A percentile compares a stretch with the other conserved stretches of the same genome.
Conservation (phyloP, 2,113 vertebrate genomes). For the Pteruthius melanotis region DNA sequence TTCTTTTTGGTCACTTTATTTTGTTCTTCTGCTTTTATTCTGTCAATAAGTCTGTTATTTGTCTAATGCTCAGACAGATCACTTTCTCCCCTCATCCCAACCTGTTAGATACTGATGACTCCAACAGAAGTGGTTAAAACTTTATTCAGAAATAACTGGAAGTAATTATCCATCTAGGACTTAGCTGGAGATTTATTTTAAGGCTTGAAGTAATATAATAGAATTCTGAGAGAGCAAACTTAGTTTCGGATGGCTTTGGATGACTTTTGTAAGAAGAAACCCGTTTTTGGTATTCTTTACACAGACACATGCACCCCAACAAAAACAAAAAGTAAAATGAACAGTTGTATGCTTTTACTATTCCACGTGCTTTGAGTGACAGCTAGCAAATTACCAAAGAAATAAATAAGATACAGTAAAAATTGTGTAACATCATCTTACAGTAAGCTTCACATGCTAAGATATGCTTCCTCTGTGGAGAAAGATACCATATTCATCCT, state of each 20-base stretch:
- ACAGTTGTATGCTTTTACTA: not conserved
- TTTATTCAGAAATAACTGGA: slow-evolving; percentile 59
- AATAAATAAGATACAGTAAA: not conserved
- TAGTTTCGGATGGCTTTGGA: slow-evolving; percentile 28
- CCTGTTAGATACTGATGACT: slow-evolving; percentile 29
- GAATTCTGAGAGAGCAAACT: slow-evolving; percentile 34
- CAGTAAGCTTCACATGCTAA: not conserved
- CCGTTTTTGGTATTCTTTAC: slow-evolving; percentile 15
- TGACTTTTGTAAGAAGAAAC: slow-evolving; percentile 42
- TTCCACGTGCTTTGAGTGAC: not conserved
- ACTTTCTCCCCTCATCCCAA: not conserved
- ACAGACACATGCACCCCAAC: not conserved
- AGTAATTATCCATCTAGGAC: slow-evolving; percentile 14
- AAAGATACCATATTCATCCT: not conserved
- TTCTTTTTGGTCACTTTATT: not conserved
- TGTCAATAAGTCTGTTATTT: not conserved
- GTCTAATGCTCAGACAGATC: not conserved
- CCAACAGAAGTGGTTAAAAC: not conserved
- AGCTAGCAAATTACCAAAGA: not conserved
- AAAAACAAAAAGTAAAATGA: not conserved
- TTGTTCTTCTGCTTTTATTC: not conserved
- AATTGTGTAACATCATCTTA: not conserved
- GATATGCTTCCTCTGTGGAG: not conserved
- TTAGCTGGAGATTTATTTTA: slow-evolving; percentile 53
- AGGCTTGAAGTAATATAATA: slow-evolving; percentile 31